Percentiles rank a stretch among this genome's conserved stretches.
These are phyloP conservation scores for Melierax canorus DNA, from an alignment of 2,113 vertebrate species.

Conservation along the genomic window DNA sequence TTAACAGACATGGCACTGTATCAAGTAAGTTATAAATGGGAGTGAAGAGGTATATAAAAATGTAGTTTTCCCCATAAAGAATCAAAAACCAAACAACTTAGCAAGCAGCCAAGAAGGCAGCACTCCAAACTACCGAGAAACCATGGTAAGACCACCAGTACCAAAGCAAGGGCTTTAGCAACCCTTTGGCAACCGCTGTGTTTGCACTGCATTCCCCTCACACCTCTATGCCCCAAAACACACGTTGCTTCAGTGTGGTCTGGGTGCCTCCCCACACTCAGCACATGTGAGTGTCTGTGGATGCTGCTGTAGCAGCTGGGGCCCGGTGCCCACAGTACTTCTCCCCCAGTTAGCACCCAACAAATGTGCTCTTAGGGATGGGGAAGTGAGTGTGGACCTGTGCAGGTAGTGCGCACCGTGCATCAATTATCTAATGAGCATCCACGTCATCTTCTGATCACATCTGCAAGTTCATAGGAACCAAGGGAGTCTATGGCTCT, in stretches of 20 bases:
- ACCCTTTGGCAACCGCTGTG: background rate
- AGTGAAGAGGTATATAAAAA: background rate
- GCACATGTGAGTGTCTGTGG: background rate
- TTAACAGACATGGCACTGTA: background rate
- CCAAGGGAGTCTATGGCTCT: background rate
- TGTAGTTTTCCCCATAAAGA: background rate
- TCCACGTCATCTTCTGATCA: background rate
- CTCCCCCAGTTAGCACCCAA: background rate
- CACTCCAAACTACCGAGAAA: background rate
- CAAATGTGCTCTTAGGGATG: accelerated
- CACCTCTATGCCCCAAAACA: background rate
- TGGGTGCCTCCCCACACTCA: accelerated
- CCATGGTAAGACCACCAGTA: background rate
- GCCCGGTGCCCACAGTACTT: accelerated
- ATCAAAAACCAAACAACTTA: background rate
- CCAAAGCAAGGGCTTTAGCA: background rate
- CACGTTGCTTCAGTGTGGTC: accelerated
- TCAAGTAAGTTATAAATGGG: background rate
- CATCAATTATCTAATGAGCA: background rate
- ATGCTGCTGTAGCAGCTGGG: background rate
- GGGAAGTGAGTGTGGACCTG: accelerated
- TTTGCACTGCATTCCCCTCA: background rate
- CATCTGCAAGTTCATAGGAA: background rate
- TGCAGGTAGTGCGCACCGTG: background rate
- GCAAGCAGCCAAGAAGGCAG: background rate